These are phyloP conservation scores for Pachyseris speciosa DNA, from an alignment of 64 coral and sea anemone species.

Conservation along the genomic window DNA sequence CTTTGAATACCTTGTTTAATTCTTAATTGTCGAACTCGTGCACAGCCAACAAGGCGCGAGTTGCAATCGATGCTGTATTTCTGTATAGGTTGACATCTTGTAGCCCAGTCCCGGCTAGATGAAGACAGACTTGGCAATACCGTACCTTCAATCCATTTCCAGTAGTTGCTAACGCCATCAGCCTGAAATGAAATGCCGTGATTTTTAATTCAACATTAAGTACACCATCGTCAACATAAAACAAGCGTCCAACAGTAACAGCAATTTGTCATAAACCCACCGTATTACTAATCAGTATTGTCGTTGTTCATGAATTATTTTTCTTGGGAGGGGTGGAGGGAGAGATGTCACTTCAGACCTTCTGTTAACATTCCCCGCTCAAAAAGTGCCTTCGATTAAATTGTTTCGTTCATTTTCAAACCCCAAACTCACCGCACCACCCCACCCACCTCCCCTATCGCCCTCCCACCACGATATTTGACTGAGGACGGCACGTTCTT, in stretches of 20 bases:
- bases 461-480: neutral
- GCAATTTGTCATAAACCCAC: too few species aligned
- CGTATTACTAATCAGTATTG: too few species aligned
- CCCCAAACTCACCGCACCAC: neutral
- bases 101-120: constrained; percentile 50
- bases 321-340: too few species aligned
- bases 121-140: constrained; percentile 70
- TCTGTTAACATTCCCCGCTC: too few species aligned
- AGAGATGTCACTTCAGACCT: too few species aligned
- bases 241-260: too few species aligned
- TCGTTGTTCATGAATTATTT: too few species aligned
- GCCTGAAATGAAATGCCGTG: neutral
- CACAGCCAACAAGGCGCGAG: constrained; percentile 64
- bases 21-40: constrained; percentile 67
- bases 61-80: constrained; percentile 64
- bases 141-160: constrained; percentile 70
- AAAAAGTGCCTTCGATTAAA: too few species aligned
- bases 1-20: constrained; percentile 32
- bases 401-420: too few species aligned
- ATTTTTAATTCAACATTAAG: neutral
- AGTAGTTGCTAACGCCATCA: constrained; percentile 58
- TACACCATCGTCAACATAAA: too few species aligned
- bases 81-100: constrained; percentile 23
- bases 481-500: too few species aligned
- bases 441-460: neutral